Percentiles rank a stretch among this genome's conserved stretches.
phyloP scores from a whole-genome alignment of 2,888 invertebrate genomes.

The Coelinius sp. region DNA sequence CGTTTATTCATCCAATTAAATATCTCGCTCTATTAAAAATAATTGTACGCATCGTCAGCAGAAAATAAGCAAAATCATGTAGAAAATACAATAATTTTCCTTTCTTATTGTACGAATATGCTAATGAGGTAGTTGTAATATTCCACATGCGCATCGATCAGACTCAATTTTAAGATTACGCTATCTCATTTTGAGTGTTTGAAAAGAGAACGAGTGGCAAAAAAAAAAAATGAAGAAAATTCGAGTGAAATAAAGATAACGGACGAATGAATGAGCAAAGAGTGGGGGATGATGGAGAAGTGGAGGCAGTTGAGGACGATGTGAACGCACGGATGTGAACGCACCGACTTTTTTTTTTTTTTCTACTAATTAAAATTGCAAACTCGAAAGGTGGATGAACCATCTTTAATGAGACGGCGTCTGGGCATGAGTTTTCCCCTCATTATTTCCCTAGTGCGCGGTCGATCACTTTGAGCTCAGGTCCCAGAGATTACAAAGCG shows the following conservation, averaged over 20 bases:
- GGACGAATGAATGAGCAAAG: background rate
- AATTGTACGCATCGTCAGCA: background rate
- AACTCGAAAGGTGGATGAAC: slow-evolving; percentile 56
- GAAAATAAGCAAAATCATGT: background rate
- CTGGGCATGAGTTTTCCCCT: slow-evolving; percentile 51
- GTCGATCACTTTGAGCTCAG: slow-evolving; percentile 26
- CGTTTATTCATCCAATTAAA: background rate
- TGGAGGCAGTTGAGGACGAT: slow-evolving; percentile 24
- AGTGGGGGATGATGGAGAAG: background rate
- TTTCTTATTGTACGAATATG: background rate
- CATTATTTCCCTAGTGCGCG: slow-evolving; percentile 48
- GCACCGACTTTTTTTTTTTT: slow-evolving; percentile 43
- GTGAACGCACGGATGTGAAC: slow-evolving; percentile 25
- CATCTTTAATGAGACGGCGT: slow-evolving; percentile 59
- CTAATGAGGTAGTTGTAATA: background rate
- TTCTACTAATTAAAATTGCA: slow-evolving; percentile 61
- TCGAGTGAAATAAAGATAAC: slow-evolving; percentile 25
- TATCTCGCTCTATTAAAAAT: background rate
- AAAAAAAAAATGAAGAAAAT: background rate
- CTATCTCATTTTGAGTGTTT: background rate
- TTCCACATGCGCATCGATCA: background rate
- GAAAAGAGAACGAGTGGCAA: background rate
- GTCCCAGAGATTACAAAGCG: slow-evolving; percentile 19
- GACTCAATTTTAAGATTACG: slow-evolving; percentile 1
- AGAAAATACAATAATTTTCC: background rate